Conservation (phyloP, 2,888 invertebrate species). For the Andrena praecox region DNA sequence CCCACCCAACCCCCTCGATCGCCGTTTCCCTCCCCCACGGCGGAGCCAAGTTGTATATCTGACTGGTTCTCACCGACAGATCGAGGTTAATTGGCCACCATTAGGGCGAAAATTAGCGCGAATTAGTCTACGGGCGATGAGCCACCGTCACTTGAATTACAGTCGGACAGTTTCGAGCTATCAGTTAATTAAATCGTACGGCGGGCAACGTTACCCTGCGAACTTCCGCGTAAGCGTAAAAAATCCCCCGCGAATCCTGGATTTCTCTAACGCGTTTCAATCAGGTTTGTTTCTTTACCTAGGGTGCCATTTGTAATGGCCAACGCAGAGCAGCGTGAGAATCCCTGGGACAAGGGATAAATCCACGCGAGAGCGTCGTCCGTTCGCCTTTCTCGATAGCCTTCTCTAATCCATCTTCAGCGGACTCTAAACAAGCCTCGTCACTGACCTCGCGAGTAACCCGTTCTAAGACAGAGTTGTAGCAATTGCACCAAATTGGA, state of each 20-base stretch:
- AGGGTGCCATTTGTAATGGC: background rate
- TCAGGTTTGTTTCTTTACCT: background rate
- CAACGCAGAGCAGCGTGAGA: background rate
- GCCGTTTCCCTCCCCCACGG: constrained; percentile 17
- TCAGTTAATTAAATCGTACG: constrained; percentile 64
- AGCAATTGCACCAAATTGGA: constrained; percentile 59
- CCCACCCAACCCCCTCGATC: constrained; percentile 21
- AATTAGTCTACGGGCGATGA: constrained; percentile 61
- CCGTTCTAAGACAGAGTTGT: constrained; percentile 26
- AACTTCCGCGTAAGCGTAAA: background rate
- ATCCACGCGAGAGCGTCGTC: background rate
- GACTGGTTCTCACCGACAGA: constrained; percentile 64
- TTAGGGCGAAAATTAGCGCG: constrained; percentile 70
- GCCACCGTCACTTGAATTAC: constrained; percentile 41
- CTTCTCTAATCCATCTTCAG: constrained; percentile 26
- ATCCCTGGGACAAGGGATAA: background rate
- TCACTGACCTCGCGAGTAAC: constrained; percentile 46
- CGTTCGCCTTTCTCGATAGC: background rate
- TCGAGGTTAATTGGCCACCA: constrained; percentile 73
- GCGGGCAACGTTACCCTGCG: constrained; percentile 1
- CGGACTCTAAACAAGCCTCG: background rate
- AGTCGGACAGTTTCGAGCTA: constrained; percentile 46
- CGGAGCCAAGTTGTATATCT: constrained; percentile 69
- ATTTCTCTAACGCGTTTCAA: background rate
- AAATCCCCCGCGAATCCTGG: background rate